These are phyloP conservation scores for Setipinna tenuifilis DNA, from an alignment of 2,797 vertebrate genomes.

Conservation along the genomic window DNA sequence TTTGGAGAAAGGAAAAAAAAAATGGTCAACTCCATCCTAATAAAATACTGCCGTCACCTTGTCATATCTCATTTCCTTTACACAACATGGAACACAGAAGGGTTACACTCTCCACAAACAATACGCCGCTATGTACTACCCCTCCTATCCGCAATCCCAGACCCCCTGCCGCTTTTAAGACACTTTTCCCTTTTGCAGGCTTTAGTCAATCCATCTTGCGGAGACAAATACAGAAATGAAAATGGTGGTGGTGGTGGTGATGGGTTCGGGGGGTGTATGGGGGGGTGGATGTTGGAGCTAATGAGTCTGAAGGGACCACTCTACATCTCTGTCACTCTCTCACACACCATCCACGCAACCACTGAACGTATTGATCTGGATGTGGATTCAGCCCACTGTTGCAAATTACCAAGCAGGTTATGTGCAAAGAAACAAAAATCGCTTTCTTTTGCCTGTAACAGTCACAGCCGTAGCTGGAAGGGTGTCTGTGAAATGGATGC, in stretches of 20 bases:
- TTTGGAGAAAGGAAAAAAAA: background rate
- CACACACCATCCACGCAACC: conserved; percentile 36
- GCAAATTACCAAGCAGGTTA: conserved; percentile 9
- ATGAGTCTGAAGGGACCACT: conserved; percentile 35
- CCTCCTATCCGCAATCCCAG: conserved; percentile 16
- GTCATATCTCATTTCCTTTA: background rate
- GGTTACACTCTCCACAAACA: background rate
- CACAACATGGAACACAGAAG: background rate
- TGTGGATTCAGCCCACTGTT: conserved; percentile 17
- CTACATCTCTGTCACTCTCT: conserved; percentile 31
- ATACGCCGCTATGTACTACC: background rate
- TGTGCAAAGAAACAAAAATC: background rate
- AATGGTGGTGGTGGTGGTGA: background rate
- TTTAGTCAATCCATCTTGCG: conserved; percentile 44
- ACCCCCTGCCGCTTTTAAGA: conserved; percentile 53
- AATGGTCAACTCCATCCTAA: background rate
- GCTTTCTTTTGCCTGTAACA: background rate
- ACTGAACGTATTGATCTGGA: conserved; percentile 34
- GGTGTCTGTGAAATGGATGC: background rate
- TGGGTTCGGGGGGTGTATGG: too few species aligned
- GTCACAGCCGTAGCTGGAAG: background rate
- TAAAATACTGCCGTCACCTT: conserved; percentile 1
- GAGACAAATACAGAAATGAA: conserved; percentile 36
- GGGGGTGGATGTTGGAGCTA: conserved; percentile 29
- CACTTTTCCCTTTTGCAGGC: conserved; percentile 30